Base-by-base conservation (phyloP, 2,113 vertebrate genomes). In the Lethenteron camtschaticum region DNA sequence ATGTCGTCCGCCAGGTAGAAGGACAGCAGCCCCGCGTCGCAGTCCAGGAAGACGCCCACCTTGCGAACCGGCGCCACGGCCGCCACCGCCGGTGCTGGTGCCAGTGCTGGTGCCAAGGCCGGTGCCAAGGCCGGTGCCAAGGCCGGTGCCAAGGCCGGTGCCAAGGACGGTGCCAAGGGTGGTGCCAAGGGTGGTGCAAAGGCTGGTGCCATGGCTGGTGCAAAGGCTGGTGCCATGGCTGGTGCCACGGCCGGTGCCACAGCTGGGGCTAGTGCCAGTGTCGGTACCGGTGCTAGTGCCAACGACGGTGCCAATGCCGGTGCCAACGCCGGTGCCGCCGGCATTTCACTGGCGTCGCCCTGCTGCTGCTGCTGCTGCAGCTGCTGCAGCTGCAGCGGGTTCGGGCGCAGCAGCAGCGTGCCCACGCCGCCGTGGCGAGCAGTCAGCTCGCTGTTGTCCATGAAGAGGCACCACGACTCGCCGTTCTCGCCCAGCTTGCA, bases 401-500 rank as follows among this genome's bases (percentile, higher is more conserved):
- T n/a, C 60, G 9, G 60, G 60, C 14, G 60, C 41, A 41, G 41
- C 41, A 41, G 41, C 41, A 41, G 41, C 41, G 41, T 41, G 4
- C 41, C 41, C 41, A 41, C 41, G 41, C 41, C 41, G 41, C 41
- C 41, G 41, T 41, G 41, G 41, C 41, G 41, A 41, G 41, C 41
- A 4, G 41, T 41, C 41, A 41, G 41, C 41, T 41, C 41, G 41
- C 41, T 41, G 41, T 41, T 41, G 41, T 41, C 41, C 41, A 41
- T 41, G 41, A 41, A 41, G 41, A 41, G 41, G 12, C 83, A 80
- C 82, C 83, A 84, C 0, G 81, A 84, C 72, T 79, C 78, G 57
- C 79, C 74, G 76, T 84, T 84, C 1, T 80, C 77, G 4, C 82
- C 82, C 70, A 84, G 76, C 71, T 82, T 82, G 69, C 78, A 56